Conservation (phyloP, 2,797 vertebrate genomes). For the Esox lucius region DNA sequence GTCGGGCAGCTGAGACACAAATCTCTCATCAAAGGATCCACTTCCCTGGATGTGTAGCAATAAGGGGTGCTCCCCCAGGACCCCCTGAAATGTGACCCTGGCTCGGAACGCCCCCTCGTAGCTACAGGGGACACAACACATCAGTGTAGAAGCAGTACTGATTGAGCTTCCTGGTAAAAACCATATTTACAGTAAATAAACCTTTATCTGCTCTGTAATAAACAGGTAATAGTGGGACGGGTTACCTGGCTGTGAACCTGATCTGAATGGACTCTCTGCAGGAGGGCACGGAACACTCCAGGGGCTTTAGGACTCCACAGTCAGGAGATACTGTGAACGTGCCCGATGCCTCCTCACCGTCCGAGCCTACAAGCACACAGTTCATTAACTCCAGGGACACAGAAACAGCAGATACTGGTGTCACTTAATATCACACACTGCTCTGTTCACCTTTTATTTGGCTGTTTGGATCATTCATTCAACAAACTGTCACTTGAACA, state of each 20-base stretch:
- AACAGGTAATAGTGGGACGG: background rate
- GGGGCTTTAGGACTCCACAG: slow-evolving; percentile 74
- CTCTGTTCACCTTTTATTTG: too few species aligned
- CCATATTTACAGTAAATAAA: background rate
- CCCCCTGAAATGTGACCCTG: slow-evolving; percentile 70
- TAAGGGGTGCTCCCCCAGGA: slow-evolving; percentile 76
- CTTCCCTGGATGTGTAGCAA: slow-evolving; percentile 70
- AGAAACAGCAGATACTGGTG: background rate
- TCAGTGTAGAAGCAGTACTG: background rate
- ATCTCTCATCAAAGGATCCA: slow-evolving; percentile 70
- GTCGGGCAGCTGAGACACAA: slow-evolving; percentile 22
- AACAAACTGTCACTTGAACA: too few species aligned
- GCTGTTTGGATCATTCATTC: too few species aligned
- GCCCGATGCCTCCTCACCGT: slow-evolving; percentile 21
- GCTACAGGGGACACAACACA: slow-evolving; percentile 62
- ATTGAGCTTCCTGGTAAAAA: background rate
- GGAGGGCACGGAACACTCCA: slow-evolving; percentile 33
- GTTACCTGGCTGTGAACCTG: slow-evolving; percentile 87
- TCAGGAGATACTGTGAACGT: slow-evolving; percentile 79
- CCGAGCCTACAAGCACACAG: slow-evolving; percentile 47
- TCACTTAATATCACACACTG: too few species aligned
- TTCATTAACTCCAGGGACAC: background rate
- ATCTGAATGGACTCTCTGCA: slow-evolving; percentile 74
- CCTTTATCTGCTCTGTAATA: background rate
- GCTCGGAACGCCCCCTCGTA: slow-evolving; percentile 67